A percentile compares a stretch with the other conserved stretches of the same genome.
These are phyloP conservation scores for Chloroceryle inda DNA, from an alignment of 2,797 vertebrate genomes.

Conservation along the genomic window DNA sequence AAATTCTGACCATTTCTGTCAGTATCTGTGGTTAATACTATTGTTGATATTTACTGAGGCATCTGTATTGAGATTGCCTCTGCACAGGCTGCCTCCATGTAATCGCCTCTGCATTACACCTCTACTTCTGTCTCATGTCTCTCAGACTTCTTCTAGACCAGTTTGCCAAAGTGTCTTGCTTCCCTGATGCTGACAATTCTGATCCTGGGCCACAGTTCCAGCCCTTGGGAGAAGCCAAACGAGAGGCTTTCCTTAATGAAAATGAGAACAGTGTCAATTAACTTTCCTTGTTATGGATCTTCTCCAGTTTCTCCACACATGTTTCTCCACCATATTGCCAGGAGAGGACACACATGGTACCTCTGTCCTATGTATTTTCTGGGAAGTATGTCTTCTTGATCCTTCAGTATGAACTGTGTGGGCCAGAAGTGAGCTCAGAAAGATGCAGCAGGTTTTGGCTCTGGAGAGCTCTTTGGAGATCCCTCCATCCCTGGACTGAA, in stretches of 20 bases:
- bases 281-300: neutral
- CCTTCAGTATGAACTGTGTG: neutral
- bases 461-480: neutral
- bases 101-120: neutral
- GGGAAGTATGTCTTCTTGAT: neutral
- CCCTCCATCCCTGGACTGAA: neutral
- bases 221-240: neutral
- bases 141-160: neutral
- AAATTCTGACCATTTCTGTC: neutral
- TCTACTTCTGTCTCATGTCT: neutral
- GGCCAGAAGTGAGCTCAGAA: neutral
- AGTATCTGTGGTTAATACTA: neutral
- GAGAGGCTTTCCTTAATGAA: neutral
- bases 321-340: fast-evolving
- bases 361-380: neutral
- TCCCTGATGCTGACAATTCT: neutral
- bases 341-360: neutral
- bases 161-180: neutral
- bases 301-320: neutral
- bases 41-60: neutral
- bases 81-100: neutral
- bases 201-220: neutral
- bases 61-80: neutral
- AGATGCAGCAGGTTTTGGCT: neutral
- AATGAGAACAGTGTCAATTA: neutral